These are phyloP conservation scores for Scopus umbretta DNA, from an alignment of 2,113 vertebrate species.

Conservation along the genomic window DNA sequence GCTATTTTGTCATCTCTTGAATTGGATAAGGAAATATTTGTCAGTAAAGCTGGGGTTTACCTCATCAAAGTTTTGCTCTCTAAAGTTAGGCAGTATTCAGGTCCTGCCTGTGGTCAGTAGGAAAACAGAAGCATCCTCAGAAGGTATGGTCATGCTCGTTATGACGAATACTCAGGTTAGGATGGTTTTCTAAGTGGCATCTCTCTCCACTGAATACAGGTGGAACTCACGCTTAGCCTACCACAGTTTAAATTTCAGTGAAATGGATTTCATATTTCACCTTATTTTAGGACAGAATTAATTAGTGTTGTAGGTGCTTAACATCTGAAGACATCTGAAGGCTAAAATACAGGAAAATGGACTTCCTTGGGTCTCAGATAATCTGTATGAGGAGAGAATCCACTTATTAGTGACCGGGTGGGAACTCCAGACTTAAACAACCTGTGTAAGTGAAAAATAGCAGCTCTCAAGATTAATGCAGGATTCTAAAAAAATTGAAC, in stretches of 20 bases:
- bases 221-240: background rate
- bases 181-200: background rate
- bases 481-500: background rate
- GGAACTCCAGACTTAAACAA: background rate
- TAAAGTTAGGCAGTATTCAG: background rate
- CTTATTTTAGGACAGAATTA: background rate
- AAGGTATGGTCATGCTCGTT: rapidly evolving
- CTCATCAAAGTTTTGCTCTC: background rate
- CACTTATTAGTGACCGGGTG: background rate
- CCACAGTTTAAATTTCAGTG: background rate
- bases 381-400: background rate
- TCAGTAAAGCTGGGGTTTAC: background rate
- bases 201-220: background rate
- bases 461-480: background rate
- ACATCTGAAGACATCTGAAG: background rate
- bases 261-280: background rate
- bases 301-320: background rate
- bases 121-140: background rate
- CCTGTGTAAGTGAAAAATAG: background rate
- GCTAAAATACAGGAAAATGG: background rate
- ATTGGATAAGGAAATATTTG: background rate
- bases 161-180: rapidly evolving
- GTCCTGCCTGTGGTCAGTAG: background rate
- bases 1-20: constrained; percentile 10
- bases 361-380: background rate